Conservation (phyloP, 1,140 invertebrate species). For the Aphelenchoides besseyi region DNA sequence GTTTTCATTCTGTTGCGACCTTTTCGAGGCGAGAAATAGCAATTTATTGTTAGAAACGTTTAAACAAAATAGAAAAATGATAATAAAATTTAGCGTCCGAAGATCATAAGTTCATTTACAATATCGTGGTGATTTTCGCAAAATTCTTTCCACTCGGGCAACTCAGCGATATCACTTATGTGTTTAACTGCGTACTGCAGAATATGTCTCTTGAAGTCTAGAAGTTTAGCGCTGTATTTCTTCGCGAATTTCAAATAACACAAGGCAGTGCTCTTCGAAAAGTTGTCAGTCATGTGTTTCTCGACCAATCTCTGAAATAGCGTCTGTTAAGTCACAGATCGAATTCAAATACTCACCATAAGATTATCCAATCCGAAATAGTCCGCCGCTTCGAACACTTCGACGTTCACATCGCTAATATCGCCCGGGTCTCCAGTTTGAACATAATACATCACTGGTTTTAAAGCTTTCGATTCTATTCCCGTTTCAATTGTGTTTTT, state of each 20-base stretch:
- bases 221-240: neutral
- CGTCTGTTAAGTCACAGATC: neutral
- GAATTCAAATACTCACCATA: neutral
- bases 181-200: neutral
- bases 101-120: too few relatives aligned
- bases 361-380: neutral
- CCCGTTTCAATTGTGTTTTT: neutral
- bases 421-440: neutral
- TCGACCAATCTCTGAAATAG: neutral
- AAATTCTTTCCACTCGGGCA: conserved; percentile 1
- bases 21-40: too few relatives aligned
- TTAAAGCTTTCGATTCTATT: neutral
- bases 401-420: neutral
- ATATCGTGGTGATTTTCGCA: neutral
- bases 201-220: neutral
- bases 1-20: too few relatives aligned
- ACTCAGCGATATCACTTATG: neutral
- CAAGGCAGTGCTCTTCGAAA: neutral
- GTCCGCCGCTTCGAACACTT: neutral
- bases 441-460: neutral
- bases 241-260: neutral
- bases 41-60: too few relatives aligned
- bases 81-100: too few relatives aligned
- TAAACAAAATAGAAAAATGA: too few relatives aligned
- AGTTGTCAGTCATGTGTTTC: neutral